These are phyloP conservation scores for Myotis vivesi DNA, from an alignment of 2,797 vertebrate genomes.

Conservation along the genomic window DNA sequence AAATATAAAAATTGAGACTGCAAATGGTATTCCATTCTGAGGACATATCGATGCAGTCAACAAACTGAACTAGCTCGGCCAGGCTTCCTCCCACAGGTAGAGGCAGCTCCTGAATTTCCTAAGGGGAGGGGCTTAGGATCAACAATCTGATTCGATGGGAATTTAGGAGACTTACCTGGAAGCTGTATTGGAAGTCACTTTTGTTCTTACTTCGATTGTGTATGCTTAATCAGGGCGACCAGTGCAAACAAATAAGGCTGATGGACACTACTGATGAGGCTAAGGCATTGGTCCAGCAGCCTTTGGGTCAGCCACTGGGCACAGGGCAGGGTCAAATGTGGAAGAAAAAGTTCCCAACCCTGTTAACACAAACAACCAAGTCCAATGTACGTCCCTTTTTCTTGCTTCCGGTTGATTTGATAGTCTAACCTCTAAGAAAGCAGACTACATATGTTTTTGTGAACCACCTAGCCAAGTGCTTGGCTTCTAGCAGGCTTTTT, in stretches of 20 bases:
- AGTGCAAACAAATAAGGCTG: background rate
- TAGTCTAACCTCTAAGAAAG: background rate
- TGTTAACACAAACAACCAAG: background rate
- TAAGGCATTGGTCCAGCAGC: background rate
- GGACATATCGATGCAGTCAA: background rate
- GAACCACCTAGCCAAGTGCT: background rate
- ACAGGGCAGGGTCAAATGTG: accelerated
- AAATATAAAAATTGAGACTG: background rate
- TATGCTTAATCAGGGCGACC: background rate
- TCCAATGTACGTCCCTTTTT: background rate
- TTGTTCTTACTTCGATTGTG: background rate
- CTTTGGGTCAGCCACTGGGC: background rate
- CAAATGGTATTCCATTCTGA: background rate
- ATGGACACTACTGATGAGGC: background rate
- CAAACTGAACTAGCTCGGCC: background rate
- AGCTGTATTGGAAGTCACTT: background rate
- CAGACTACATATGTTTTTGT: background rate
- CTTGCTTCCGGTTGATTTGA: background rate
- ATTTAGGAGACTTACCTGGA: background rate
- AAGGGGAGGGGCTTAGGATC: background rate
- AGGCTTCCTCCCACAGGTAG: background rate
- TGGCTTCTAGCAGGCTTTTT: background rate
- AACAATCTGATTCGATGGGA: background rate
- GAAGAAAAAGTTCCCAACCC: background rate
- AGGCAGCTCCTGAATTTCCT: background rate